A percentile compares a stretch with the other conserved stretches of the same genome.
Evolutionary conservation across 2,113 vertebrate genomes (phyloP).

Genomic region (Salvelinus sp.): DNA sequence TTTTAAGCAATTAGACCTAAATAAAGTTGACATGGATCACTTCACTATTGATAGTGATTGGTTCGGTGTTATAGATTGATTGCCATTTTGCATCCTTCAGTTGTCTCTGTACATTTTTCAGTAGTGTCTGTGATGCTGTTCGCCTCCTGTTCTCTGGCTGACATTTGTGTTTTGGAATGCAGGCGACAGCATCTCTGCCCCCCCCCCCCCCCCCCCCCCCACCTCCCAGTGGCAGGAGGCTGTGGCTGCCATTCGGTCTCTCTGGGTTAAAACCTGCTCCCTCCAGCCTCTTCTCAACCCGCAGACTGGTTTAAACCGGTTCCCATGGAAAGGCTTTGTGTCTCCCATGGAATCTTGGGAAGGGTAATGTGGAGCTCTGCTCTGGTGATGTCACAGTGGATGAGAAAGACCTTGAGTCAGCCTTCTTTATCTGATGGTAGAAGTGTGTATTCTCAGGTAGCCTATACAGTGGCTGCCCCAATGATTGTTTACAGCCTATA

Average conservation of each 20-base stretch:
- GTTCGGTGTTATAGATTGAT: not conserved
- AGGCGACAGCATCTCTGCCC: conserved; percentile 11
- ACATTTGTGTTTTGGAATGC: conserved; percentile 71
- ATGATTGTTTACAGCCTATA: not conserved
- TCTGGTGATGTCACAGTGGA: conserved; percentile 78
- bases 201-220: conserved; percentile 31
- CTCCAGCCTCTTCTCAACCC: conserved; percentile 73
- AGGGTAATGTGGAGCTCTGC: conserved; percentile 83
- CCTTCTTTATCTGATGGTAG: conserved; percentile 49
- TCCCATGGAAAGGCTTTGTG: conserved; percentile 87
- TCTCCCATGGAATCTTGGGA: conserved; percentile 85
- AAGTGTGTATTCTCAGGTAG: not conserved
- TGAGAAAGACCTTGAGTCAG: conserved; percentile 81
- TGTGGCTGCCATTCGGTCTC: conserved; percentile 55
- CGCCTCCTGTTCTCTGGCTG: conserved; percentile 30
- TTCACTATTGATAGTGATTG: not conserved
- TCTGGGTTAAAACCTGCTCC: conserved; percentile 82
- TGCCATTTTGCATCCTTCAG: not conserved
- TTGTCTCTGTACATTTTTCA: not conserved
- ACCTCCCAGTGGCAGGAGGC: conserved; percentile 18
- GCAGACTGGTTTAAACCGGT: conserved; percentile 85
- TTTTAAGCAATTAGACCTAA: not conserved
- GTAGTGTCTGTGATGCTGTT: conserved; percentile 5
- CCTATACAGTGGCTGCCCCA: not conserved
- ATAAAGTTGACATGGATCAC: not conserved